phyloP scores from a whole-genome alignment of 23 tunicate genomes.

The Styela clava region DNA sequence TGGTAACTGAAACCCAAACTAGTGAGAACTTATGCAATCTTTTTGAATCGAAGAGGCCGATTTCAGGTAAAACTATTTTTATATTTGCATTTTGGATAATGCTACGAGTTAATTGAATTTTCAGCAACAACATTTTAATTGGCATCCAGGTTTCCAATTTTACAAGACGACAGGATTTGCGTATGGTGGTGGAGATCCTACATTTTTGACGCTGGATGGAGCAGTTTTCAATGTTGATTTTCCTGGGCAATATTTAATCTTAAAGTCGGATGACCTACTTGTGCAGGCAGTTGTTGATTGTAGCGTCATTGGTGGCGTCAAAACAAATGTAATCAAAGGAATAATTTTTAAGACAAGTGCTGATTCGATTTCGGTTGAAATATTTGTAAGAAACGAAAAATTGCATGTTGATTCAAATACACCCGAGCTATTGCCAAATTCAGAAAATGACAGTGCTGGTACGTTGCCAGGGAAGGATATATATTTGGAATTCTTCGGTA shows the following conservation, averaged over 20 bases:
- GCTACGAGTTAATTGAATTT: too few species aligned
- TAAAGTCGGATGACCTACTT: conserved; percentile 26
- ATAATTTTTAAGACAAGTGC: background rate
- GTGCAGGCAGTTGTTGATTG: conserved; percentile 54
- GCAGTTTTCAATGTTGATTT: conserved; percentile 36
- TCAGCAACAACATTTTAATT: too few species aligned
- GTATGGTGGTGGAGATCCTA: conserved; percentile 67
- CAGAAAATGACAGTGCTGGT: background rate
- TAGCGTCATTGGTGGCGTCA: background rate
- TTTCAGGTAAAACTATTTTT: conserved; percentile 55
- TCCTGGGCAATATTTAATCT: conserved; percentile 65
- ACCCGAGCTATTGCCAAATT: background rate
- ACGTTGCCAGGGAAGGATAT: background rate
- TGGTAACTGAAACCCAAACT: conserved; percentile 1
- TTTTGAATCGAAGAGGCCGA: conserved; percentile 36
- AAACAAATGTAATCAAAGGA: background rate
- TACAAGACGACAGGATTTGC: conserved; percentile 9
- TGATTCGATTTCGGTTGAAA: background rate
- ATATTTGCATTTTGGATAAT: too few species aligned
- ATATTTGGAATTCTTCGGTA: background rate
- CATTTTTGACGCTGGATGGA: conserved; percentile 57
- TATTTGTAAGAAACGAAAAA: background rate
- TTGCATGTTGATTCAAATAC: background rate
- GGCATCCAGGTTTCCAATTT: background rate
- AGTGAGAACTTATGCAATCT: conserved; percentile 32